These are phyloP conservation scores for Synaphobranchus kaupii DNA, from an alignment of 2,797 vertebrate species.

Conservation along the genomic window DNA sequence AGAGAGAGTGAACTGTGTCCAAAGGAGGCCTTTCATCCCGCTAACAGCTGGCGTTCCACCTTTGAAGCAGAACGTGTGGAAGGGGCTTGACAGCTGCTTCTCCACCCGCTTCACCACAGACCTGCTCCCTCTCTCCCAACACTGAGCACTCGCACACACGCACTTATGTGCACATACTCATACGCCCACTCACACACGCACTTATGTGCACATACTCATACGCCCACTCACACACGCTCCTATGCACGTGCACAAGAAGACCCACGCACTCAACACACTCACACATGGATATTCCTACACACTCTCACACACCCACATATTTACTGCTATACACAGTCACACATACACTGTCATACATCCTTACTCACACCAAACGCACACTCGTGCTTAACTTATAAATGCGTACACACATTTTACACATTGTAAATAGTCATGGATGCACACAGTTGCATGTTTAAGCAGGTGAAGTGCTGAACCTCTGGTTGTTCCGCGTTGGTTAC, in stretches of 20 bases:
- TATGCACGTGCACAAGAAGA: slow-evolving; percentile 72
- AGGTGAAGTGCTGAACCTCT: background rate
- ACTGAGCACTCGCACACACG: slow-evolving; percentile 16
- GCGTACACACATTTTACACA: slow-evolving; percentile 17
- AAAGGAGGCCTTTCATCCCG: slow-evolving; percentile 3
- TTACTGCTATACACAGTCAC: too few relatives aligned
- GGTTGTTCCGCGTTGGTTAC: background rate
- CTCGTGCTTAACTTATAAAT: slow-evolving; percentile 35
- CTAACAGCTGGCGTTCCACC: slow-evolving; percentile 11
- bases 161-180: slow-evolving; percentile 44
- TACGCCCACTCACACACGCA: slow-evolving; percentile 43
- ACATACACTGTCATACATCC: background rate
- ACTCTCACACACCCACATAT: background rate
- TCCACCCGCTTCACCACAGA: background rate
- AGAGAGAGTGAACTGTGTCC: slow-evolving; percentile 16
- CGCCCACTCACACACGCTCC: slow-evolving; percentile 46
- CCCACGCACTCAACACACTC: slow-evolving; percentile 61
- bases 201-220: slow-evolving; percentile 45
- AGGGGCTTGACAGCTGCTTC: background rate
- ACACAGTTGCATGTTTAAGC: background rate
- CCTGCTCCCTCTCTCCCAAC: background rate
- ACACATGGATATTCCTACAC: background rate
- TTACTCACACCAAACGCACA: slow-evolving; percentile 5
- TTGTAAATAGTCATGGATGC: background rate
- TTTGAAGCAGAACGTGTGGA: slow-evolving; percentile 7